Evolutionary conservation across 1,140 invertebrate genomes (phyloP), one percentile per base, ranked within the genome.

Genomic region (Trypoxylus dichotomus): DNA sequence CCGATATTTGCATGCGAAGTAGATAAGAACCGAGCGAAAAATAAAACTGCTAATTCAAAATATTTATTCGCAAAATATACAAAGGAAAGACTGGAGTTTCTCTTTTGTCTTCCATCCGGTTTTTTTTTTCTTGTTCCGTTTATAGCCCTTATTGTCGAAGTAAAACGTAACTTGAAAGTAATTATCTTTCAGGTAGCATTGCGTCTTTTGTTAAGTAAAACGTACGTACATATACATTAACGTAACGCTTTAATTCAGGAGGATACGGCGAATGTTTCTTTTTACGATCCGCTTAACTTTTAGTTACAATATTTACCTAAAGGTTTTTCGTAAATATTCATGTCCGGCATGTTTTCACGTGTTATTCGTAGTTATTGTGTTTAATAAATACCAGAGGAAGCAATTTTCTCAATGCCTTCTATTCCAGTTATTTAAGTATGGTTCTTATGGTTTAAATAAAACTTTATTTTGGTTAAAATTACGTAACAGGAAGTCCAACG

Each of bases 11-110:
- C 60, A 63, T 63, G 25, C 60, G 25, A 63, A 25, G 19, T 27
- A 63, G 60, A 63, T 63, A 63, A 63, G 60, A 27, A 24, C 60
- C 13, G n/a, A 11, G 10, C 13, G 21, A 63, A 19, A 19, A 63
- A 63, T 63, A 63, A 63, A 63, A 63, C 60, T 27, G 60, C 60
- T 63, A 63, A 63, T 63, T 63, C 21, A 24, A 63, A 63, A 27
- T 63, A 63, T 63, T 63, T 63, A 63, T 63, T 63, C 21, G 60
- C 60, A 24, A 27, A 27, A 27, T 63, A 27, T 63, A 63, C 60
- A 63, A 63, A 24, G n/a, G 60, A 63, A 63, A 63, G 19, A 24
- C 24, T 11, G 0, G 8, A 63, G 60, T 63, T 37, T 63, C 25
- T 63, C 25, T 63, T 63, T 63, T 63, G 58, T 63, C 21, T 11